A percentile compares a stretch with the other conserved stretches of the same genome.
Conservation (phyloP, 2,113 vertebrate species). For the Rhinolophus ferrumequinum region DNA sequence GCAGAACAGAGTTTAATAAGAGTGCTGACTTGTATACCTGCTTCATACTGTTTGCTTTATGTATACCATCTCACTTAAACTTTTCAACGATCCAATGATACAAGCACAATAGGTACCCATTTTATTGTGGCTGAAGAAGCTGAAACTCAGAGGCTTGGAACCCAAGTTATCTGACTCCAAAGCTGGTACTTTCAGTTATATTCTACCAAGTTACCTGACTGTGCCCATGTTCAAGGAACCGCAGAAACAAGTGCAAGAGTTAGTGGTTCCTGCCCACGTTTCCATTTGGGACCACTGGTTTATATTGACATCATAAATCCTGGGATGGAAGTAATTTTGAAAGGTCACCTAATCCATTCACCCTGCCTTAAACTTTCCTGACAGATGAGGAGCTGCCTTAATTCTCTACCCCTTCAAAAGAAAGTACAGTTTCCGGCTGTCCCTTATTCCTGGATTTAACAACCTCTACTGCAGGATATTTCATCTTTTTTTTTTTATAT, state of each 20-base stretch:
- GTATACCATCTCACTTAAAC: neutral
- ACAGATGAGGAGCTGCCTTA: slow-evolving; percentile 74
- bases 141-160: neutral
- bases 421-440: slow-evolving; percentile 62
- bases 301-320: slow-evolving; percentile 76
- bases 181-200: neutral
- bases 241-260: neutral
- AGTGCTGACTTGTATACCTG: neutral
- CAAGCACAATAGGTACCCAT: neutral
- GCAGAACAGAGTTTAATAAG: neutral
- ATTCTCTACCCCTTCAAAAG: slow-evolving; percentile 70
- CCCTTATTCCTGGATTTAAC: slow-evolving; percentile 73
- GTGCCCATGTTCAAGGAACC: neutral
- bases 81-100: neutral
- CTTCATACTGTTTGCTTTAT: no score
- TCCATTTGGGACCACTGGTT: slow-evolving; percentile 53
- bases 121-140: neutral
- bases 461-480: slow-evolving; percentile 62
- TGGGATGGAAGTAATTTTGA: slow-evolving; percentile 77
- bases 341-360: slow-evolving; percentile 77
- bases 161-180: neutral
- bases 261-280: neutral
- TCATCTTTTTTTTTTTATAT: slow-evolving; percentile 71
- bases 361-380: slow-evolving; percentile 74
- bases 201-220: neutral